Percentiles rank a stretch among this genome's conserved stretches.
Conservation (phyloP, 1,140 invertebrate genomes). For the Danaus plexippus region DNA sequence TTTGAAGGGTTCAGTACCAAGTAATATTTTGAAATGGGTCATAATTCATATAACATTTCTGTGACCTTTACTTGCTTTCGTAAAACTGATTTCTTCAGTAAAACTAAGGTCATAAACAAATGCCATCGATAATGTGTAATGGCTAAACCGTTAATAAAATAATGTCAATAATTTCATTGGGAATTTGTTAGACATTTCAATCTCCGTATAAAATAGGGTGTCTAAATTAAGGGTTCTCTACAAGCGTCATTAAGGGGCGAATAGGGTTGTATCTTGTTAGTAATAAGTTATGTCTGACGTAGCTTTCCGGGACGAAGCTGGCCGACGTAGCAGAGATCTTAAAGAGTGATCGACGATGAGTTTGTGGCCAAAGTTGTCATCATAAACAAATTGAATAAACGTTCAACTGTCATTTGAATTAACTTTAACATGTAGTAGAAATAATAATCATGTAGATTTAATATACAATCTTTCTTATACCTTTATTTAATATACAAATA, state of each 20-base stretch:
- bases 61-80: slow-evolving; percentile 42
- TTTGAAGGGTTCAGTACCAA: slow-evolving; percentile 55
- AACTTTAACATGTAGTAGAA: too few species aligned
- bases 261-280: slow-evolving; percentile 66
- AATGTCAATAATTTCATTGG: too few species aligned
- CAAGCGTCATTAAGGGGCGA: slow-evolving; percentile 64
- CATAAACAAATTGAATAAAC: slow-evolving; percentile 8
- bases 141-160: slow-evolving; percentile 58
- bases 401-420: too few species aligned
- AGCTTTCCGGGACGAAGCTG: slow-evolving; percentile 27
- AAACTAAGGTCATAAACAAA: slow-evolving; percentile 13
- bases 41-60: slow-evolving; percentile 59
- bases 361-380: slow-evolving; percentile 44
- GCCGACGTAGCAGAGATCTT: slow-evolving; percentile 45
- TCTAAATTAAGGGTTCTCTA: slow-evolving; percentile 65
- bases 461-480: too few species aligned
- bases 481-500: too few species aligned
- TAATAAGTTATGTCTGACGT: slow-evolving; percentile 67
- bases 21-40: slow-evolving; percentile 50
- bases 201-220: slow-evolving; percentile 30
- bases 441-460: too few species aligned
- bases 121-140: background rate
- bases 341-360: slow-evolving; percentile 61
- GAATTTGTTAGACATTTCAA: too few species aligned
- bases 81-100: slow-evolving; percentile 30